phyloP scores from a whole-genome alignment of 2,797 vertebrate genomes.

The Halcyon chelicuti region DNA sequence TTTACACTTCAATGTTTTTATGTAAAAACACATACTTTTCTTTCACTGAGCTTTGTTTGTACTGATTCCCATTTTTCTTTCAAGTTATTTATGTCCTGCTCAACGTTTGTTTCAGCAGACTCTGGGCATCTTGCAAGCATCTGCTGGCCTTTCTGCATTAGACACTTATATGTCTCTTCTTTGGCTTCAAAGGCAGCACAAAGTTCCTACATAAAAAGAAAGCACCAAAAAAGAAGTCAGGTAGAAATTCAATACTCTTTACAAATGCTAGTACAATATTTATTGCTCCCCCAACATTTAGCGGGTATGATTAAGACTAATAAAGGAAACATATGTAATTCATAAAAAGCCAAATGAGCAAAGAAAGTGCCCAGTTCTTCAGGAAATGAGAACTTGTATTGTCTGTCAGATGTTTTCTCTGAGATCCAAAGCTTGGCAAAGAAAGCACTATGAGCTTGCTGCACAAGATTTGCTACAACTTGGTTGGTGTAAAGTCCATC shows the following conservation, averaged over 20 bases:
- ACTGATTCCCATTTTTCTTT: slow-evolving; percentile 95
- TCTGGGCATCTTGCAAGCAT: slow-evolving; percentile 86
- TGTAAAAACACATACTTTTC: slow-evolving; percentile 85
- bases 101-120: slow-evolving; percentile 89
- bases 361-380: not conserved
- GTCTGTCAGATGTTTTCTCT: not conserved
- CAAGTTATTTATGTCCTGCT: slow-evolving; percentile 92
- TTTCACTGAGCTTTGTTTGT: slow-evolving; percentile 90
- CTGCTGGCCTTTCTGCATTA: slow-evolving; percentile 90
- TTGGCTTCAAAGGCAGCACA: slow-evolving; percentile 89
- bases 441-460: not conserved
- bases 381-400: slow-evolving; percentile 9
- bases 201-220: slow-evolving; percentile 87
- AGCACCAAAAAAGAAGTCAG: slow-evolving; percentile 7
- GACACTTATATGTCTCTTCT: slow-evolving; percentile 88
- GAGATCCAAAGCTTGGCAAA: not conserved
- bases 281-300: not conserved
- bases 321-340: slow-evolving; percentile 19
- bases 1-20: not conserved
- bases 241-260: slow-evolving; percentile 23
- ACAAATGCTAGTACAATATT: not conserved
- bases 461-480: not conserved
- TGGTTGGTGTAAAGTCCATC: not conserved
- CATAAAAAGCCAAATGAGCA: slow-evolving; percentile 28
- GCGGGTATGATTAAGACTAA: not conserved